Evolutionary conservation across 2,113 vertebrate genomes (phyloP).

Genomic region (Trinectes maculatus): DNA sequence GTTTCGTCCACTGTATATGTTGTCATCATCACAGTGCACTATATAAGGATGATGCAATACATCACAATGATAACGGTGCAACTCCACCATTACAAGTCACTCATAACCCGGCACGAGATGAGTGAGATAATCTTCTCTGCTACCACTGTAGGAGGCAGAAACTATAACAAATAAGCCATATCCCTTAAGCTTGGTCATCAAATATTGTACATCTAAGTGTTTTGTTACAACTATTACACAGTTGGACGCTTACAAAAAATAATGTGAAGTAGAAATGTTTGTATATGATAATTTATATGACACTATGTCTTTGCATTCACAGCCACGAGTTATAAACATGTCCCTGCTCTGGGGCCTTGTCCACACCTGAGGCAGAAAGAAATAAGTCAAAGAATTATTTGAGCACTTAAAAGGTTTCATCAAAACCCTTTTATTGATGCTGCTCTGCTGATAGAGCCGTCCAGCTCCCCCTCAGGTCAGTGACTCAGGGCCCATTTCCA

Average conservation of each 20-base stretch:
- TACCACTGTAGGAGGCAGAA: too few relatives aligned
- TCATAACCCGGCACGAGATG: too few relatives aligned
- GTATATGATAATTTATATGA: neutral
- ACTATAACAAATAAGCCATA: too few relatives aligned
- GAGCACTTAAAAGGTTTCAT: constrained; percentile 56
- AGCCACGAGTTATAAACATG: neutral
- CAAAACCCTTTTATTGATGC: constrained; percentile 57
- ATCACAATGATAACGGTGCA: too few relatives aligned
- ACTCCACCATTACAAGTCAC: too few relatives aligned
- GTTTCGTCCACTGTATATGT: neutral
- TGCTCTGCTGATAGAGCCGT: constrained; percentile 61
- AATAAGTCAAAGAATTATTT: constrained; percentile 38
- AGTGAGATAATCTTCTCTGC: too few relatives aligned
- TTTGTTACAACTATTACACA: too few relatives aligned
- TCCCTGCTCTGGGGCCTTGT: constrained; percentile 17
- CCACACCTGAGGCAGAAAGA: constrained; percentile 16
- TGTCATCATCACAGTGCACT: neutral
- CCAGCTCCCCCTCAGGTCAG: constrained; percentile 55
- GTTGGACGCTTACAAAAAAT: neutral
- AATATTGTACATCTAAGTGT: neutral
- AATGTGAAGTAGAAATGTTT: neutral
- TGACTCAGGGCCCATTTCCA: constrained; percentile 61
- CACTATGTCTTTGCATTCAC: neutral
- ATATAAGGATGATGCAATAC: too few relatives aligned
- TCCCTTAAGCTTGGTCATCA: too few relatives aligned